A percentile compares a stretch with the other conserved stretches of the same genome.
Conservation (phyloP, 2,113 vertebrate species). For the Cyanistes caeruleus region DNA sequence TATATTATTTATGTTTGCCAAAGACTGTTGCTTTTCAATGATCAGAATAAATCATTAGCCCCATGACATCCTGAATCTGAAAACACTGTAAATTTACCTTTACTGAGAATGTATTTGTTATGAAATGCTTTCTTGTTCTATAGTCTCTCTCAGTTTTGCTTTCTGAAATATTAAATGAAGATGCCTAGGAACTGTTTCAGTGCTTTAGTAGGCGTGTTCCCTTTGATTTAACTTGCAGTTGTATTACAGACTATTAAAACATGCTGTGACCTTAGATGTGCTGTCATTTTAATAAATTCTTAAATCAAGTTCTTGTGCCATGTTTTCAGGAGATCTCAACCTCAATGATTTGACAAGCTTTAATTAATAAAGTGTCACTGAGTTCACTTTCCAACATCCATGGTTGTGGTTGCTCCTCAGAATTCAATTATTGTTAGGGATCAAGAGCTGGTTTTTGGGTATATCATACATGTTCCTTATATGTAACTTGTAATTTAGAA, state of each 20-base stretch:
- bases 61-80: neutral
- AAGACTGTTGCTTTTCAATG: neutral
- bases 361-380: neutral
- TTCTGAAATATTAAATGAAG: neutral
- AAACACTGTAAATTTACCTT: neutral
- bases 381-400: neutral
- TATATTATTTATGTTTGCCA: neutral
- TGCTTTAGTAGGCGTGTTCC: neutral
- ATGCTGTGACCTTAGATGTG: neutral
- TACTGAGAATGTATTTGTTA: neutral
- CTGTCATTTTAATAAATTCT: neutral
- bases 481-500: neutral
- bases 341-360: neutral
- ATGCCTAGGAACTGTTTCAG: neutral
- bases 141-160: neutral
- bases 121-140: neutral
- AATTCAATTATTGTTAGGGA: neutral
- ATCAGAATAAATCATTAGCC: neutral
- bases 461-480: neutral
- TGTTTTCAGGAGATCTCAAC: neutral
- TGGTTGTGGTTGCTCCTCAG: neutral
- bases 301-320: neutral
- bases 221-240: neutral
- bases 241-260: neutral
- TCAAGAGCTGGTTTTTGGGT: neutral